phyloP scores from a whole-genome alignment of 2,888 invertebrate genomes.

The Heliconius ismenius region DNA sequence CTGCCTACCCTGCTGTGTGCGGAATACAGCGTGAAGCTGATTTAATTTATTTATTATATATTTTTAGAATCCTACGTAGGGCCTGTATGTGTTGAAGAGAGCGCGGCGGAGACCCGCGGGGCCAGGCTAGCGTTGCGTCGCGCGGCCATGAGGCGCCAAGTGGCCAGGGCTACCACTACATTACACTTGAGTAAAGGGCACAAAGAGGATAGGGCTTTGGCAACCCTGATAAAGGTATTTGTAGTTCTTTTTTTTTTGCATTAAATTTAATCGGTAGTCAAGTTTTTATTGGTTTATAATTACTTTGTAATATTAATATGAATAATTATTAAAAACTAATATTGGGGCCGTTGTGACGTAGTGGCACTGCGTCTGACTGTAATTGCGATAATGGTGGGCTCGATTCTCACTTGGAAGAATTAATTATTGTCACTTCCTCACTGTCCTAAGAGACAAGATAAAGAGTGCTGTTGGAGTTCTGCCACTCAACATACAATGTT shows the following conservation, averaged over 20 bases:
- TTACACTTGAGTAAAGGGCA: conserved; percentile 55
- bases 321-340: not conserved
- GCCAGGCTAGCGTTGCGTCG: conserved; percentile 68
- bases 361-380: not conserved
- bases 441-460: not conserved
- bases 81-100: conserved; percentile 69
- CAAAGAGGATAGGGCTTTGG: conserved; percentile 57
- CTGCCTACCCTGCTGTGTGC: not conserved
- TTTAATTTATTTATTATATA: not conserved
- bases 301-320: not conserved
- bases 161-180: conserved; percentile 61
- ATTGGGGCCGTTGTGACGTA: not conserved
- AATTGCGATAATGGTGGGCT: not conserved
- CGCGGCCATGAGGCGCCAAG: conserved; percentile 71
- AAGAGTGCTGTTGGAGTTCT: not conserved
- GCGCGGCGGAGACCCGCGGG: conserved; percentile 67
- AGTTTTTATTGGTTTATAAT: not conserved
- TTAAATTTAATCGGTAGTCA: not conserved
- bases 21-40: not conserved
- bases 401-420: too few relatives aligned
- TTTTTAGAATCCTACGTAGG: conserved; percentile 62
- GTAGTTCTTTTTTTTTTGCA: not conserved
- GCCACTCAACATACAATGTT: not conserved
- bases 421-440: too few relatives aligned
- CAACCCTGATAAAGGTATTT: conserved; percentile 64